A percentile compares a stretch with the other conserved stretches of the same genome.
Conservation (phyloP, 2,113 vertebrate genomes). For the Myotis yumanensis region DNA sequence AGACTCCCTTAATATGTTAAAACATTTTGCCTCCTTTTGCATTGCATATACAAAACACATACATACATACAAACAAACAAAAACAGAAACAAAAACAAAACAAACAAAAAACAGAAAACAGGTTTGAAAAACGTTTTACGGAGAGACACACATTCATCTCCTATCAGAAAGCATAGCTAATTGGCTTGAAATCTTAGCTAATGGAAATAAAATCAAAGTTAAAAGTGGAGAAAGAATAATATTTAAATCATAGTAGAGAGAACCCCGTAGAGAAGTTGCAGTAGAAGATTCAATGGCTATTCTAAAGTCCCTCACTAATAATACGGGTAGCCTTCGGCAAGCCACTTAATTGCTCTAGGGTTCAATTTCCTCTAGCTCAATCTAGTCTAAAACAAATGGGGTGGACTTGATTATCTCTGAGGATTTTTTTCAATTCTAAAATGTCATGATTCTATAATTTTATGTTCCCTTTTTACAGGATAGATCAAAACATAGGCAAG, state of each 20-base stretch:
- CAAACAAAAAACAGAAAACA: neutral
- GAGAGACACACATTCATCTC: neutral
- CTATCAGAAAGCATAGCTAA: neutral
- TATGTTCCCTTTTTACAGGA: neutral
- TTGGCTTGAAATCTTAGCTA: neutral
- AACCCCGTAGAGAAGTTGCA: neutral
- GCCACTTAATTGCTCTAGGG: slow-evolving; percentile 51
- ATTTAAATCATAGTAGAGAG: neutral
- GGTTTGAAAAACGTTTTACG: neutral
- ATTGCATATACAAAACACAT: neutral
- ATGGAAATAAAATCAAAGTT: neutral
- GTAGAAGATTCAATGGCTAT: neutral
- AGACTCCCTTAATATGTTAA: neutral
- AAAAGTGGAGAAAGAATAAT: neutral
- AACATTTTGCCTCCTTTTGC: neutral
- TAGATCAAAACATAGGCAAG: slow-evolving; percentile 54
- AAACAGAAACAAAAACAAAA: neutral
- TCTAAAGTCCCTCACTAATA: slow-evolving; percentile 3
- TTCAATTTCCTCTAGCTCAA: slow-evolving; percentile 41
- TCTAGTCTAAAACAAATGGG: slow-evolving; percentile 62
- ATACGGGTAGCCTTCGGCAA: neutral
- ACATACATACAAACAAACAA: neutral
- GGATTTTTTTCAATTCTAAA: slow-evolving; percentile 48
- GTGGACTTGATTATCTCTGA: slow-evolving; percentile 40
- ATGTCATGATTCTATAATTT: slow-evolving; percentile 59